A percentile compares a stretch with the other conserved stretches of the same genome.
These are phyloP conservation scores for Drosophila micromelanica DNA, from an alignment of 1,140 invertebrate species.

Conservation along the genomic window DNA sequence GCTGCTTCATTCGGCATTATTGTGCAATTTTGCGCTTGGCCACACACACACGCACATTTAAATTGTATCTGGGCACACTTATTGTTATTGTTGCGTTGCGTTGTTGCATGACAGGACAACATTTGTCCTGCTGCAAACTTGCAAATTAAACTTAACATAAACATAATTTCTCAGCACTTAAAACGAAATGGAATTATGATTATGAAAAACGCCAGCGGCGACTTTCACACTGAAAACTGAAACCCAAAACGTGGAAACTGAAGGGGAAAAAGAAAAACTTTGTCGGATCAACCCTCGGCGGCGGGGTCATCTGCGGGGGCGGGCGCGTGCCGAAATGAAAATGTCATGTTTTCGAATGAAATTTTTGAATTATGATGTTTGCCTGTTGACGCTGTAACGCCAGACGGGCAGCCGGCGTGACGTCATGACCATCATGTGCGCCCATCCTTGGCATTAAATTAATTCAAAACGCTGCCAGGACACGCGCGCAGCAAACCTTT, in stretches of 20 bases:
- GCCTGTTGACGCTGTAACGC: conserved; percentile 55
- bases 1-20: conserved; percentile 46
- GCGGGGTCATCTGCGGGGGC: neutral
- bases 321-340: conserved; percentile 78
- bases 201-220: conserved; percentile 55
- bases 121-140: conserved; percentile 69
- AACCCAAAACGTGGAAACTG: neutral
- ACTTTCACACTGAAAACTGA: conserved; percentile 64
- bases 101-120: conserved; percentile 56
- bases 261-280: conserved; percentile 3
- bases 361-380: conserved; percentile 82
- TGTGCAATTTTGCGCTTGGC: conserved; percentile 53
- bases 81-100: conserved; percentile 25
- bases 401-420: neutral
- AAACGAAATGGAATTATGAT: conserved; percentile 72
- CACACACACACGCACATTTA: conserved; percentile 17
- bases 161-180: conserved; percentile 79
- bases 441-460: conserved; percentile 75
- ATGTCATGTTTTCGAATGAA: conserved; percentile 82
- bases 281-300: conserved; percentile 23
- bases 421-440: conserved; percentile 65
- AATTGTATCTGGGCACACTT: conserved; percentile 15
- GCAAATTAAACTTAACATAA: conserved; percentile 78
- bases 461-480: conserved; percentile 77
- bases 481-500: conserved; percentile 62